A percentile compares a stretch with the other conserved stretches of the same genome.
Conservation (phyloP, 2,113 vertebrate genomes). For the Bombycilla garrulus region DNA sequence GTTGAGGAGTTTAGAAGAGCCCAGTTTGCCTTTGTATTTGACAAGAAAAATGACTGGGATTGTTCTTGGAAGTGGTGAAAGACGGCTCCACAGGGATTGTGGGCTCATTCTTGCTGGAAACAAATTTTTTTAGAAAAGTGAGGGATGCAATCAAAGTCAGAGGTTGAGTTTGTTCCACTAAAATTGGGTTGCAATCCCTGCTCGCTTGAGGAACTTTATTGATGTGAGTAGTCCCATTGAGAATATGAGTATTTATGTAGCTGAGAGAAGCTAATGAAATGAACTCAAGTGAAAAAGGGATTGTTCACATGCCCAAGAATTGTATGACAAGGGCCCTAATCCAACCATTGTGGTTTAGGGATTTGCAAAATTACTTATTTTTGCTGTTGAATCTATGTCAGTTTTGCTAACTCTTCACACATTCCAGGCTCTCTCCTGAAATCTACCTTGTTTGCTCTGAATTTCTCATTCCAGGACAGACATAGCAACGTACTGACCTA, state of each 20-base stretch:
- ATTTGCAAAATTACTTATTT: slow-evolving; percentile 56
- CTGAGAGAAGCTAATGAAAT: slow-evolving; percentile 56
- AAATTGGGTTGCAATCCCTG: slow-evolving; percentile 40
- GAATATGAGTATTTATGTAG: slow-evolving; percentile 61
- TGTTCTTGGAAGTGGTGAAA: slow-evolving; percentile 18
- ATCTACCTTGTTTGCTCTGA: slow-evolving; percentile 42
- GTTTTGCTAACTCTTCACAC: slow-evolving; percentile 47
- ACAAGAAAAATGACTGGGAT: slow-evolving; percentile 33
- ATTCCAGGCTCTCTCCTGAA: slow-evolving; percentile 45
- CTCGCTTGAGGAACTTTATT: slow-evolving; percentile 37
- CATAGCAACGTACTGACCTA: slow-evolving; percentile 6
- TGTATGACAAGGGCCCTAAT: slow-evolving; percentile 30
- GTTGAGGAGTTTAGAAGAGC: not conserved
- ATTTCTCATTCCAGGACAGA: slow-evolving; percentile 40
- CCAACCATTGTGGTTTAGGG: slow-evolving; percentile 51
- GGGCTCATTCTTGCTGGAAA: slow-evolving; percentile 30
- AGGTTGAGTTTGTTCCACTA: slow-evolving; percentile 35
- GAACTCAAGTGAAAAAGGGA: slow-evolving; percentile 59
- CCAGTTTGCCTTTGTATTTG: not conserved
- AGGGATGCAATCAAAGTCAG: slow-evolving; percentile 43
- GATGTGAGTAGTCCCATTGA: slow-evolving; percentile 47
- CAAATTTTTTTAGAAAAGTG: not conserved
- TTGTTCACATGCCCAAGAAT: slow-evolving; percentile 54
- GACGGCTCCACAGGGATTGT: slow-evolving; percentile 1
- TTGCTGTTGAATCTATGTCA: slow-evolving; percentile 41